A percentile compares a stretch with the other conserved stretches of the same genome.
Conservation (phyloP, 2,888 invertebrate species). For the Gymnosoma rotundatum region DNA sequence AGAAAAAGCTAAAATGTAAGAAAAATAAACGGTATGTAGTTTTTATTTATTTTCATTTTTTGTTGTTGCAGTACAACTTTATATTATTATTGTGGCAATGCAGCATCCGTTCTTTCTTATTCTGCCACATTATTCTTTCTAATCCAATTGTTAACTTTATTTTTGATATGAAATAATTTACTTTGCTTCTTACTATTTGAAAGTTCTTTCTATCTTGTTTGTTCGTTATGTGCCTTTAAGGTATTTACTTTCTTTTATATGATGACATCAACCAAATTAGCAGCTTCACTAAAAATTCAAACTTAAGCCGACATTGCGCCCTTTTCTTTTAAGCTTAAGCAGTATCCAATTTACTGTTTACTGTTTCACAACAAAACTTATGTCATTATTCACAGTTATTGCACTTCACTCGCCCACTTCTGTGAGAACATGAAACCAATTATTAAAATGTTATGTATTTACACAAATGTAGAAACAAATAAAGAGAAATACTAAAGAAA, state of each 20-base stretch:
- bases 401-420: too few relatives aligned
- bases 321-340: too few relatives aligned
- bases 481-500: too few relatives aligned
- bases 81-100: conserved; percentile 28
- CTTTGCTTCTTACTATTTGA: not conserved
- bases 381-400: too few relatives aligned
- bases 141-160: conserved; percentile 45
- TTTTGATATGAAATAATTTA: conserved; percentile 23
- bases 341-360: too few relatives aligned
- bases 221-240: conserved; percentile 23
- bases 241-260: conserved; percentile 9
- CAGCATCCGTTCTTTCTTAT: conserved; percentile 53
- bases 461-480: too few relatives aligned
- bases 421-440: too few relatives aligned
- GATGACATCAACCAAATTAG: conserved; percentile 11
- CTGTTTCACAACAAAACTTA: too few relatives aligned
- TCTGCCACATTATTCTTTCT: conserved; percentile 42
- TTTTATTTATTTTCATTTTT: conserved; percentile 14
- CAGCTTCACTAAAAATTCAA: not conserved
- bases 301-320: not conserved
- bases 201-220: conserved; percentile 8
- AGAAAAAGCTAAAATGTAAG: not conserved
- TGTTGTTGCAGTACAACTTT: too few relatives aligned
- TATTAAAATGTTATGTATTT: too few relatives aligned
- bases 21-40: conserved; percentile 52